Conservation (phyloP, 2,888 invertebrate genomes). For the Himalopsyche anomala region DNA sequence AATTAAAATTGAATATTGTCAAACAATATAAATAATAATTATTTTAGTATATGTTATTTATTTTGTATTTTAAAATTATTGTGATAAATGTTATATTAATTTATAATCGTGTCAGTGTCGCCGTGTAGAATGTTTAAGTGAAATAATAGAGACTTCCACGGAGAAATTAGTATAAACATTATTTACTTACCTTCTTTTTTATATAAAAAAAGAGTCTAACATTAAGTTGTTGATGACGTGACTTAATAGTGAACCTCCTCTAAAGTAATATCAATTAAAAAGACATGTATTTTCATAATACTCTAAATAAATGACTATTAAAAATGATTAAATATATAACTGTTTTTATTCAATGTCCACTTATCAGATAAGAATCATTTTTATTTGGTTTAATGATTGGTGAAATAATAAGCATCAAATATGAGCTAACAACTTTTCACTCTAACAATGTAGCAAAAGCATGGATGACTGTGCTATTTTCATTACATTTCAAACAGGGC, state of each 20-base stretch:
- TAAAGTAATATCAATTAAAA: neutral
- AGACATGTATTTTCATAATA: constrained; percentile 36
- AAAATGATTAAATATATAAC: neutral
- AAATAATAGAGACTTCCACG: constrained; percentile 44
- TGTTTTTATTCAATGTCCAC: too few relatives aligned
- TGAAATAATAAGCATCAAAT: too few relatives aligned
- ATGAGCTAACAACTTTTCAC: too few relatives aligned
- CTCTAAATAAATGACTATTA: neutral
- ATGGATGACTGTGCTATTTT: too few relatives aligned
- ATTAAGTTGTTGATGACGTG: neutral
- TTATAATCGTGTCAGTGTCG: neutral
- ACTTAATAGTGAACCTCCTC: neutral
- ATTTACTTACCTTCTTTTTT: neutral
- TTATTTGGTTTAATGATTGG: too few relatives aligned
- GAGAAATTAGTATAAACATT: too few relatives aligned
- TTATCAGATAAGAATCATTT: too few relatives aligned
- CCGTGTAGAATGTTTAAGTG: neutral
- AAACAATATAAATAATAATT: neutral
- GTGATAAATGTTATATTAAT: constrained; percentile 32
- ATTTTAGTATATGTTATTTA: neutral
- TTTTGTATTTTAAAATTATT: neutral
- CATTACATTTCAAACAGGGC: too few relatives aligned
- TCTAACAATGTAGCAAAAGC: too few relatives aligned
- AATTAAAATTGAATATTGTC: neutral
- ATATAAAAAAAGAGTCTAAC: neutral